Percentiles rank a stretch among this genome's conserved stretches.
These are phyloP conservation scores for Malacoctenus gilli DNA, from an alignment of 2,797 vertebrate genomes.

Conservation along the genomic window DNA sequence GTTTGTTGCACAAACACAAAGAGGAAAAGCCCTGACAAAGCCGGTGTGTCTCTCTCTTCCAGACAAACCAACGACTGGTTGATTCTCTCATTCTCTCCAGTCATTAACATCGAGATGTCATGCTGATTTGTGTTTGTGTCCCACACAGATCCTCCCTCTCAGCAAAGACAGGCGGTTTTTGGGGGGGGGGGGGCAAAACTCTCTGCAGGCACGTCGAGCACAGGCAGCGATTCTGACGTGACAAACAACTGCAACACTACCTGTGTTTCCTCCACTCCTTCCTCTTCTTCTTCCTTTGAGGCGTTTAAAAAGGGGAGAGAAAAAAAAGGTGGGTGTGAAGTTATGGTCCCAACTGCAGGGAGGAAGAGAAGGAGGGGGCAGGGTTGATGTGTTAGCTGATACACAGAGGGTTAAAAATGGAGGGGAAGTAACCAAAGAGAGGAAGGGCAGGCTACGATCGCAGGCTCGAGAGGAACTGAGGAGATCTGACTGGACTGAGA, in stretches of 20 bases:
- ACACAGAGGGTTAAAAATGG: constrained; percentile 39
- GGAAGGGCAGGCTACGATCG: constrained; percentile 1
- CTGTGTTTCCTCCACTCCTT: constrained; percentile 66
- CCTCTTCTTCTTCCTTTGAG: constrained; percentile 57
- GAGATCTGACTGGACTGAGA: background rate
- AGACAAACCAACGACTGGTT: constrained; percentile 5
- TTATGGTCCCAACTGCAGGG: constrained; percentile 13
- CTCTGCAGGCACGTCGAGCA: constrained; percentile 23
- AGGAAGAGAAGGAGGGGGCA: constrained; percentile 32
- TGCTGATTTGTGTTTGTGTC: constrained; percentile 12
- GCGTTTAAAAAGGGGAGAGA: constrained; percentile 26
- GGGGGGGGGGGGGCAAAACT: no score
- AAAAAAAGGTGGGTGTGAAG: constrained; percentile 31
- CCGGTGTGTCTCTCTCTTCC: background rate
- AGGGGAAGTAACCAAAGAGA: constrained; percentile 24
- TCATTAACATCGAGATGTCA: background rate
- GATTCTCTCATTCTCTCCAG: no score
- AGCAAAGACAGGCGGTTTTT: no score
- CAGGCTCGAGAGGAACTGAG: constrained; percentile 1
- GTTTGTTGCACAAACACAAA: constrained; percentile 17
- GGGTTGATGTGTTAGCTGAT: constrained; percentile 45
- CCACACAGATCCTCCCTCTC: constrained; percentile 3
- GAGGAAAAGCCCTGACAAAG: background rate
- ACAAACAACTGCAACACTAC: constrained; percentile 38
- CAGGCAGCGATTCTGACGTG: constrained; percentile 17